Evolutionary conservation across 2,113 vertebrate species (phyloP).

Genomic region (Dipodomys stephensi): DNA sequence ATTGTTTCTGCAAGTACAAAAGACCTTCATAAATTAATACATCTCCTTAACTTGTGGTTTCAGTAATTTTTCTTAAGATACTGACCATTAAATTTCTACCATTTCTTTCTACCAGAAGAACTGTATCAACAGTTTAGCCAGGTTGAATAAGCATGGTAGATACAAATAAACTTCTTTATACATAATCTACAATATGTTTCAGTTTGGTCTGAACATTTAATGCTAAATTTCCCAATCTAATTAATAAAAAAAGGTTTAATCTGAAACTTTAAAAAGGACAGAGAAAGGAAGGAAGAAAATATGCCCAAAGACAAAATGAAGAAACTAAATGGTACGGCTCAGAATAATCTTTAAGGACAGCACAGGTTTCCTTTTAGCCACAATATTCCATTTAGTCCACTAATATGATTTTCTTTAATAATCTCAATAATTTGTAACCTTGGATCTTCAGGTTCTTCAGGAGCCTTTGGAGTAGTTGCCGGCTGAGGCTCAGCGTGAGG

Average conservation of each 20-base stretch:
- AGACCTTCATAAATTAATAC: not conserved
- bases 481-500: slow-evolving; percentile 91
- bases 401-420: not conserved
- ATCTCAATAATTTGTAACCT: slow-evolving; percentile 85
- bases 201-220: not conserved
- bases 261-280: not conserved
- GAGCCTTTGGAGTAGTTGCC: slow-evolving; percentile 89
- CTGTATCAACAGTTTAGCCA: not conserved
- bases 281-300: not conserved
- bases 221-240: not conserved
- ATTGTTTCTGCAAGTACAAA: not conserved
- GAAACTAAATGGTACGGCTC: not conserved
- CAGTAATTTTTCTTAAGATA: not conserved
- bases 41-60: slow-evolving; percentile 4
- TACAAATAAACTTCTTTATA: not conserved
- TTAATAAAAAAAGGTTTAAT: not conserved
- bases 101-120: slow-evolving; percentile 25
- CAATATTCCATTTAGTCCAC: not conserved
- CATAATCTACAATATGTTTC: not conserved
- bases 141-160: not conserved
- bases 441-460: slow-evolving; percentile 91
- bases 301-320: not conserved
- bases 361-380: not conserved
- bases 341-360: not conserved
- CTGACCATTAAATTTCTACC: not conserved